Evolutionary conservation across 2,113 vertebrate species (phyloP).

Genomic region (Quiscalus mexicanus): DNA sequence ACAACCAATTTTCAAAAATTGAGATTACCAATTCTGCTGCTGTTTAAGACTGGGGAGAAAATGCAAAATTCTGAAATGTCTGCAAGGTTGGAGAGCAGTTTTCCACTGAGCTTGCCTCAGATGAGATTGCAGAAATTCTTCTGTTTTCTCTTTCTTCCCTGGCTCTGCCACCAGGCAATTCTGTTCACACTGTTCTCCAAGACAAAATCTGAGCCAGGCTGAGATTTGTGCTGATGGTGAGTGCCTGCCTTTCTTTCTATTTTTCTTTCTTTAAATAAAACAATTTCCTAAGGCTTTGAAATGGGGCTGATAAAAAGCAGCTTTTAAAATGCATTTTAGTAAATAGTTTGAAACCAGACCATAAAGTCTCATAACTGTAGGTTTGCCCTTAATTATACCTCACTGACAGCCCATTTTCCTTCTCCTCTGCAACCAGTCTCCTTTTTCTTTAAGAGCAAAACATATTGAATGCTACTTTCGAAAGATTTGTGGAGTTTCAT

Average conservation of each 20-base stretch:
- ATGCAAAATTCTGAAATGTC: neutral
- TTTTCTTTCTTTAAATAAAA: slow-evolving; percentile 22
- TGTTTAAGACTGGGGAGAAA: neutral
- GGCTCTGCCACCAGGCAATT: slow-evolving; percentile 15
- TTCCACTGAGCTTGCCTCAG: neutral
- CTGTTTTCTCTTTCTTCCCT: neutral
- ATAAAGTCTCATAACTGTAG: slow-evolving; percentile 41
- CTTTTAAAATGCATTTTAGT: slow-evolving; percentile 65
- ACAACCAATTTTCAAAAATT: neutral
- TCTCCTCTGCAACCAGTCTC: slow-evolving; percentile 12
- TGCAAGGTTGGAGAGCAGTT: neutral
- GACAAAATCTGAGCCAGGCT: slow-evolving; percentile 36
- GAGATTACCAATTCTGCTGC: neutral
- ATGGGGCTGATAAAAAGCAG: slow-evolving; percentile 34
- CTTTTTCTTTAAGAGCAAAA: slow-evolving; percentile 55
- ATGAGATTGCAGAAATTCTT: slow-evolving; percentile 28
- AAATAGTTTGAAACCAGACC: slow-evolving; percentile 62
- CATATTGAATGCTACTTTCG: neutral
- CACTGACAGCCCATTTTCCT: slow-evolving; percentile 54
- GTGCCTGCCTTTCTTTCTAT: neutral
- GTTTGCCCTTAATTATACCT: slow-evolving; percentile 59
- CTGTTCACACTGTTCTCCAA: neutral
- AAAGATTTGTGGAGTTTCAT: slow-evolving; percentile 1
- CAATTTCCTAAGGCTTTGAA: slow-evolving; percentile 42
- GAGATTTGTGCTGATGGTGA: slow-evolving; percentile 36